Percentiles rank a stretch among this genome's conserved stretches.
Conservation (phyloP, 2,888 invertebrate genomes). For the Sesamia inferens region DNA sequence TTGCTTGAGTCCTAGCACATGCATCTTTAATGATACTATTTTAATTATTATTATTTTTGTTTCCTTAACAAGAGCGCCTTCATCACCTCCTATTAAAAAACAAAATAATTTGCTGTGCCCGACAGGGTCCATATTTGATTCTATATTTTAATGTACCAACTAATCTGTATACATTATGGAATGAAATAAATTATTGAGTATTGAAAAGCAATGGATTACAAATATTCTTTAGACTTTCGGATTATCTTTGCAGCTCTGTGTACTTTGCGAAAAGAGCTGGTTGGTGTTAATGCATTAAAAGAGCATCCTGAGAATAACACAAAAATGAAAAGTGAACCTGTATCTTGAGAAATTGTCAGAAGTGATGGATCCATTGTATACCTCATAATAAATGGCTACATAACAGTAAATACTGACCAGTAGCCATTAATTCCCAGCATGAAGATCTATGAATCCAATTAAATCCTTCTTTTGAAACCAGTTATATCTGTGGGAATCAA, state of each 20-base stretch:
- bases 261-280: background rate
- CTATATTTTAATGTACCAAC: too few relatives aligned
- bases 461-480: slow-evolving; percentile 68
- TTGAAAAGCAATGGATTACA: background rate
- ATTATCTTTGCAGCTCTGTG: background rate
- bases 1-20: too few relatives aligned
- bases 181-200: too few relatives aligned
- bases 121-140: too few relatives aligned
- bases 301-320: slow-evolving; percentile 19
- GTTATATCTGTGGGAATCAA: slow-evolving; percentile 70
- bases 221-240: background rate
- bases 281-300: slow-evolving; percentile 4
- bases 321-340: slow-evolving; percentile 28
- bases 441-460: slow-evolving; percentile 59
- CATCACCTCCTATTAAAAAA: too few relatives aligned
- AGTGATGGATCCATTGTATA: slow-evolving; percentile 46
- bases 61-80: too few relatives aligned
- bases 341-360: slow-evolving; percentile 32
- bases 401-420: slow-evolving; percentile 42
- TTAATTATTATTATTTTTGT: too few relatives aligned
- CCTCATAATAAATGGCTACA: slow-evolving; percentile 43
- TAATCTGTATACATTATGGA: too few relatives aligned
- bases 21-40: too few relatives aligned
- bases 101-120: too few relatives aligned
- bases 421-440: slow-evolving; percentile 50